Percentiles rank a stretch among this genome's conserved stretches.
Conservation (phyloP, 2,113 vertebrate species). For the Cyphomyrus plagiostoma region DNA sequence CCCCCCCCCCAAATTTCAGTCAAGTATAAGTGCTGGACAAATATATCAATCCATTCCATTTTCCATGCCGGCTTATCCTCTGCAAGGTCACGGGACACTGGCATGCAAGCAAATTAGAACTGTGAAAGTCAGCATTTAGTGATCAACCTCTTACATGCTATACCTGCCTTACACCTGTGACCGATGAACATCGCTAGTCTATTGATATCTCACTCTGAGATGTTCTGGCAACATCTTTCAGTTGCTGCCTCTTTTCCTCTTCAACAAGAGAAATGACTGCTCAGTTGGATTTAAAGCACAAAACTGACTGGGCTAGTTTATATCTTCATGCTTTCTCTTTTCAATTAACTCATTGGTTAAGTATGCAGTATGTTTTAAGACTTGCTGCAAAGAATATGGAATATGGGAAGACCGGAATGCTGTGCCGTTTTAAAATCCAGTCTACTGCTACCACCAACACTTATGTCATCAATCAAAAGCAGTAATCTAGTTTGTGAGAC, state of each 20-base stretch:
- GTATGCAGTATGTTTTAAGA: neutral
- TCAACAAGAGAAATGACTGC: neutral
- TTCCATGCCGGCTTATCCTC: neutral
- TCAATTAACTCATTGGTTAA: neutral
- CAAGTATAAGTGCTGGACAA: neutral
- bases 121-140: neutral
- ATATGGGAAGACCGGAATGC: neutral
- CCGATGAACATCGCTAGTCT: neutral
- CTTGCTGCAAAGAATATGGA: neutral
- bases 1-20: neutral
- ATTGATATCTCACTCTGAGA: neutral
- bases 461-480: neutral
- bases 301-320: neutral
- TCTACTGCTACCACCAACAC: neutral
- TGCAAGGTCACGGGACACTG: neutral
- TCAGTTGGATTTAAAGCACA: neutral
- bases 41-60: neutral
- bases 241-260: neutral
- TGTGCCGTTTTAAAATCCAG: neutral
- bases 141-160: neutral
- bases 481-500: neutral
- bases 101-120: neutral
- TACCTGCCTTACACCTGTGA: neutral
- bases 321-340: neutral
- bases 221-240: neutral